phyloP scores from a whole-genome alignment of 1,140 invertebrate genomes.

The Calycopis cecrops region DNA sequence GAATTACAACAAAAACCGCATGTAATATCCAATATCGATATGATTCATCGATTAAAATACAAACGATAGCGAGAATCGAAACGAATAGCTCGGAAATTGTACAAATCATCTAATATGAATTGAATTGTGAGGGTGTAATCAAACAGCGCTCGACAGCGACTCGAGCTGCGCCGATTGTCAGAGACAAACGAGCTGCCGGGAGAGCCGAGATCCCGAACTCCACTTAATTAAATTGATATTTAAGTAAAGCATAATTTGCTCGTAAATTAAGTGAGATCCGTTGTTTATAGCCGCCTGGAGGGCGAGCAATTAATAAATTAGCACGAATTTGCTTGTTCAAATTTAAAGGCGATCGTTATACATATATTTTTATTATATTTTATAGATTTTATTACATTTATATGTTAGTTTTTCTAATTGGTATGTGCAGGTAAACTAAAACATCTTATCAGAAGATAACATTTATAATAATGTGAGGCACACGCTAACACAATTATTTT shows the following conservation, averaged over 20 bases:
- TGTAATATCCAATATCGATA: too few relatives aligned
- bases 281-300: constrained; percentile 69
- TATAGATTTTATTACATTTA: too few relatives aligned
- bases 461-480: too few relatives aligned
- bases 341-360: too few relatives aligned
- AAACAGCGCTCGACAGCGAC: constrained; percentile 26
- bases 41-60: too few relatives aligned
- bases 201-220: constrained; percentile 47
- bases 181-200: constrained; percentile 59
- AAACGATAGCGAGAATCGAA: background rate
- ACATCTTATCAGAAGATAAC: too few relatives aligned
- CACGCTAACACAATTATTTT: too few relatives aligned
- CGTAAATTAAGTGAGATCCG: constrained; percentile 72
- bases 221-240: constrained; percentile 75
- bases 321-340: constrained; percentile 44
- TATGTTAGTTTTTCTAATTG: too few relatives aligned
- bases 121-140: constrained; percentile 14
- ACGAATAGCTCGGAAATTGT: background rate
- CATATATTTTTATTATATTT: too few relatives aligned
- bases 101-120: constrained; percentile 17
- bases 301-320: constrained; percentile 74
- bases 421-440: too few relatives aligned
- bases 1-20: too few relatives aligned
- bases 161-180: constrained; percentile 54
- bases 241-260: constrained; percentile 74